These are phyloP conservation scores for Dendrocincla tyrannina DNA, from an alignment of 2,797 vertebrate species.

Conservation along the genomic window DNA sequence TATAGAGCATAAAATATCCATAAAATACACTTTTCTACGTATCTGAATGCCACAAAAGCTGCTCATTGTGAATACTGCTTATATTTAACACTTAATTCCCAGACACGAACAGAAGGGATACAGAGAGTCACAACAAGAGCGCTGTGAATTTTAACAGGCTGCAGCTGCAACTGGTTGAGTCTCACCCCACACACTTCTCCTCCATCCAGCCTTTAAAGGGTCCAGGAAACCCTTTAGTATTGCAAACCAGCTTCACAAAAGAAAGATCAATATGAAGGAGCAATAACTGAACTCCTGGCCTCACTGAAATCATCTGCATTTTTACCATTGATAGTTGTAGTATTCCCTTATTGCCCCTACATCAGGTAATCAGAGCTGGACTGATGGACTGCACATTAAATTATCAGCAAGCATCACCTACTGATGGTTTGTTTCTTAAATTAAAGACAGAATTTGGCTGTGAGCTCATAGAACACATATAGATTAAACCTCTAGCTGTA, in stretches of 20 bases:
- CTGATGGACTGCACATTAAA: background rate
- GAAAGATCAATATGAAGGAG: background rate
- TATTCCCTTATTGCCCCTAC: accelerated
- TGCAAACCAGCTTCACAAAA: background rate
- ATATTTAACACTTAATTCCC: background rate
- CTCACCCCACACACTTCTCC: background rate
- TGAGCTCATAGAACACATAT: background rate
- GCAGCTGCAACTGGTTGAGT: background rate
- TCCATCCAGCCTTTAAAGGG: background rate
- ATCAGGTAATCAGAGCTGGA: background rate
- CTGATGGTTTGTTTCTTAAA: background rate
- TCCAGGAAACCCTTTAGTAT: background rate
- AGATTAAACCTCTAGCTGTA: background rate
- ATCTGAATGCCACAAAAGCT: background rate
- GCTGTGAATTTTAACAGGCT: background rate
- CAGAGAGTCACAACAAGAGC: background rate
- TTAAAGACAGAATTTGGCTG: background rate
- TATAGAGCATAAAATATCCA: background rate
- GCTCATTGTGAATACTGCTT: background rate
- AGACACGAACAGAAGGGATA: background rate
- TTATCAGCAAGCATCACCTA: background rate
- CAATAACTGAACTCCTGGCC: background rate
- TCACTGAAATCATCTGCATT: background rate
- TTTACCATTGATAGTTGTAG: accelerated
- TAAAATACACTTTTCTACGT: background rate